Conservation (phyloP, 2,113 vertebrate species). For the Martes martes region DNA sequence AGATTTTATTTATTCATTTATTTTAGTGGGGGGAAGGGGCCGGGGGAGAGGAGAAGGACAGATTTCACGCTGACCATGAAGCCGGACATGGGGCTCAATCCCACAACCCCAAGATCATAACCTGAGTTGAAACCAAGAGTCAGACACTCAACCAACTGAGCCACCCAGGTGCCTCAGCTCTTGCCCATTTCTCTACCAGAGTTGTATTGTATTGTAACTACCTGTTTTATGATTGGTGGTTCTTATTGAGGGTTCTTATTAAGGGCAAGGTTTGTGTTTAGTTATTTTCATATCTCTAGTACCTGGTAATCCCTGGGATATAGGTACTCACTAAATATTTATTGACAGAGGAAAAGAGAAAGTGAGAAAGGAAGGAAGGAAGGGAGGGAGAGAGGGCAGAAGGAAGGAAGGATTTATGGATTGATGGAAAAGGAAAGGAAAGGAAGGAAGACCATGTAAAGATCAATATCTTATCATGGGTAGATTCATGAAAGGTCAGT, state of each 20-base stretch:
- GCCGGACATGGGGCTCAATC: background rate
- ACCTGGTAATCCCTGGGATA: background rate
- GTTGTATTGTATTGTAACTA: background rate
- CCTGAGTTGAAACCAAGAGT: background rate
- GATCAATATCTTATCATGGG: background rate
- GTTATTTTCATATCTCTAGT: slow-evolving; percentile 9
- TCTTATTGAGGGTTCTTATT: background rate
- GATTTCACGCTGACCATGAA: background rate
- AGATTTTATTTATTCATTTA: background rate
- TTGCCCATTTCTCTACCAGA: background rate
- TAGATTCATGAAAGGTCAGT: background rate
- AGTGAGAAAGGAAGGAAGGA: background rate
- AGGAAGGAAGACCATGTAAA: background rate
- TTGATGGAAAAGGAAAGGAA: background rate
- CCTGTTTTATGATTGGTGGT: background rate
- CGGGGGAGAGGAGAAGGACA: background rate
- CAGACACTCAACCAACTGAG: background rate
- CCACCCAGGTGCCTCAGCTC: background rate
- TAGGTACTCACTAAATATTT: background rate
- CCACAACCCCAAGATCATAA: background rate
- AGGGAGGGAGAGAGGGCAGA: background rate
- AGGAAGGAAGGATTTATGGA: background rate
- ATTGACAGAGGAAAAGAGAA: background rate
- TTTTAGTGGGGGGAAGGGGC: background rate
- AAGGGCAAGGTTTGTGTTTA: background rate